phyloP scores from a whole-genome alignment of 2,797 vertebrate genomes.

The Alosa sapidissima region DNA sequence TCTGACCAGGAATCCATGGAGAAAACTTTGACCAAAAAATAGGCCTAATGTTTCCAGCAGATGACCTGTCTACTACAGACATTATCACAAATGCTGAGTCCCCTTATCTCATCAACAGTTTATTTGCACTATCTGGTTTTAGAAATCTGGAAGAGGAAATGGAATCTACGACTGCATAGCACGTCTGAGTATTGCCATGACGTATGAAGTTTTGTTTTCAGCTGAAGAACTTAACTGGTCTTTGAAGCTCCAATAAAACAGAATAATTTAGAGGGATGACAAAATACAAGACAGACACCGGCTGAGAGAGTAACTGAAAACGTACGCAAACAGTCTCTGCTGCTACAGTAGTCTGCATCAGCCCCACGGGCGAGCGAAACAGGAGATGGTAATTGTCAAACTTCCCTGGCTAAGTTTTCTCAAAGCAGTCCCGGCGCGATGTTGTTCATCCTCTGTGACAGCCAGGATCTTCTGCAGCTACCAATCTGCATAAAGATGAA shows the following conservation, averaged over 20 bases:
- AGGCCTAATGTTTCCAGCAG: too few relatives aligned
- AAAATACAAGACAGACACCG: conserved; percentile 1
- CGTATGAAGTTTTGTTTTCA: not conserved
- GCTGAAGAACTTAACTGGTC: not conserved
- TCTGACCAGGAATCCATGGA: too few relatives aligned
- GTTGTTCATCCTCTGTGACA: conserved; percentile 19
- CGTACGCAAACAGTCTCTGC: not conserved
- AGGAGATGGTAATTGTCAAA: conserved; percentile 27
- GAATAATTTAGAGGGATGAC: conserved; percentile 20
- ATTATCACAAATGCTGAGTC: too few relatives aligned
- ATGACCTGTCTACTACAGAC: too few relatives aligned
- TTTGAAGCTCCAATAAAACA: conserved; percentile 1
- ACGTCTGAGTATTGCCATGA: not conserved
- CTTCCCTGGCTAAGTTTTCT: conserved; percentile 24
- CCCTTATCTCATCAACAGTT: not conserved
- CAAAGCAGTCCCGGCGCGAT: conserved; percentile 27
- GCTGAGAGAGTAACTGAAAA: not conserved
- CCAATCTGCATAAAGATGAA: conserved; percentile 36
- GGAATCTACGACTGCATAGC: not conserved
- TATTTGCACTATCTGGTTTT: not conserved
- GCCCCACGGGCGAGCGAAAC: conserved; percentile 15
- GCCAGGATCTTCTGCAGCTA: not conserved
- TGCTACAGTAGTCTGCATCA: not conserved
- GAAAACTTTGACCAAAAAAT: too few relatives aligned
- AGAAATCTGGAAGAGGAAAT: not conserved